Percentiles rank a stretch among this genome's conserved stretches.
These are phyloP conservation scores for Otocyon megalotis DNA, from an alignment of 2,113 vertebrate species.

Conservation along the genomic window DNA sequence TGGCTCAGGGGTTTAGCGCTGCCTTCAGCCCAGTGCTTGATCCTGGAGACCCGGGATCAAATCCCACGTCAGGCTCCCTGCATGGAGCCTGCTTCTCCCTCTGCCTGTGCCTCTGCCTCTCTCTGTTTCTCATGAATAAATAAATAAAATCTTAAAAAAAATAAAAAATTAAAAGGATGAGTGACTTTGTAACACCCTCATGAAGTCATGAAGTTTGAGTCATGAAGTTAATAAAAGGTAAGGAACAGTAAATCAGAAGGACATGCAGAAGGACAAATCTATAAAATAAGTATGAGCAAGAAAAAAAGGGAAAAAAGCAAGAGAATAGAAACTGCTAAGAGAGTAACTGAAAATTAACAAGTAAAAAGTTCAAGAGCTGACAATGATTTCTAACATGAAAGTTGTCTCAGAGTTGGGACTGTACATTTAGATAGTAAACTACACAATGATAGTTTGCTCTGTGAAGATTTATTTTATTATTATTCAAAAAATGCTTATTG, in stretches of 20 bases:
- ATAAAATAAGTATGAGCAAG: neutral
- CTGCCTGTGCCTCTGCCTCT: too few relatives aligned
- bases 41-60: too few relatives aligned
- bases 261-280: neutral
- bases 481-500: constrained; percentile 1
- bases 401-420: neutral
- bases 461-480: neutral
- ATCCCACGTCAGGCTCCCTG: too few relatives aligned
- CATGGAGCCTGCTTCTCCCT: too few relatives aligned
- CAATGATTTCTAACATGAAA: neutral
- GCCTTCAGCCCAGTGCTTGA: too few relatives aligned
- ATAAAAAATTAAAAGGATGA: neutral
- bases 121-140: too few relatives aligned
- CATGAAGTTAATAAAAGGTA: neutral
- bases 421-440: neutral
- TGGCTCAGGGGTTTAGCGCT: too few relatives aligned
- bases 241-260: neutral
- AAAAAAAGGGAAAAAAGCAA: neutral
- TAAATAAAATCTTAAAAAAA: too few relatives aligned
- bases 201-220: neutral
- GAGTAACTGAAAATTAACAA: neutral
- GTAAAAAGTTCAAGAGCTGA: neutral
- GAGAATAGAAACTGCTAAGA: neutral
- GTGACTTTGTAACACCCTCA: neutral
- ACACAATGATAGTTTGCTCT: neutral